phyloP scores from a whole-genome alignment of 2,888 invertebrate genomes.

The Tenthredo notha region DNA sequence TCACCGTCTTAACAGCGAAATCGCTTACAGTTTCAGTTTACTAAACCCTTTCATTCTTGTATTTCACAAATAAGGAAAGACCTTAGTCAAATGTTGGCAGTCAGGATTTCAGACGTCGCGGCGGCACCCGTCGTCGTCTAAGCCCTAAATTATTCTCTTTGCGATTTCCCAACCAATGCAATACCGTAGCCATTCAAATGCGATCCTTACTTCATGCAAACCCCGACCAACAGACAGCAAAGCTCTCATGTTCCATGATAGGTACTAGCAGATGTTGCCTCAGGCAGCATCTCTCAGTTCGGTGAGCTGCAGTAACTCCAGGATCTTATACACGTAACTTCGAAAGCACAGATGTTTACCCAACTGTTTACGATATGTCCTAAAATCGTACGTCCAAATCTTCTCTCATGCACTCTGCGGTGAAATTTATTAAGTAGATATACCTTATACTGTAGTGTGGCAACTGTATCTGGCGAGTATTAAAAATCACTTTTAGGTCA shows the following conservation, averaged over 20 bases:
- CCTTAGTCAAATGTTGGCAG: not conserved
- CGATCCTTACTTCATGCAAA: constrained; percentile 11
- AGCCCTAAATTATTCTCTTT: constrained; percentile 45
- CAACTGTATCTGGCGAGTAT: not conserved
- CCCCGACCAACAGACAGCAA: not conserved
- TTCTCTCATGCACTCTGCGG: not conserved
- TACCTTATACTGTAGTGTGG: not conserved
- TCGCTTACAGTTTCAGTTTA: not conserved
- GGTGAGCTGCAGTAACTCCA: constrained; percentile 12
- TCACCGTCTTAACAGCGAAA: not conserved
- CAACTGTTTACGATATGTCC: constrained; percentile 13
- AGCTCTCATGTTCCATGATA: constrained; percentile 23
- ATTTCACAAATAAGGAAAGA: not conserved
- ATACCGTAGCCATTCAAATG: constrained; percentile 26
- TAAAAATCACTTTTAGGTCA: constrained; percentile 5
- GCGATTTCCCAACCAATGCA: constrained; percentile 16
- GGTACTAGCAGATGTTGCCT: constrained; percentile 28
- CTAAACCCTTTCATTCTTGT: not conserved
- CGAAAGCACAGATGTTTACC: constrained; percentile 24
- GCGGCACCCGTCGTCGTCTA: not conserved
- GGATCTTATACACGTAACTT: not conserved
- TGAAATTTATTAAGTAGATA: not conserved
- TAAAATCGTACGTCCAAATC: not conserved
- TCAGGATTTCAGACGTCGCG: not conserved
- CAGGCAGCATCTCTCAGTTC: not conserved